These are phyloP conservation scores for Copidosoma floridanum DNA, from an alignment of 1,140 invertebrate species.

Conservation along the genomic window DNA sequence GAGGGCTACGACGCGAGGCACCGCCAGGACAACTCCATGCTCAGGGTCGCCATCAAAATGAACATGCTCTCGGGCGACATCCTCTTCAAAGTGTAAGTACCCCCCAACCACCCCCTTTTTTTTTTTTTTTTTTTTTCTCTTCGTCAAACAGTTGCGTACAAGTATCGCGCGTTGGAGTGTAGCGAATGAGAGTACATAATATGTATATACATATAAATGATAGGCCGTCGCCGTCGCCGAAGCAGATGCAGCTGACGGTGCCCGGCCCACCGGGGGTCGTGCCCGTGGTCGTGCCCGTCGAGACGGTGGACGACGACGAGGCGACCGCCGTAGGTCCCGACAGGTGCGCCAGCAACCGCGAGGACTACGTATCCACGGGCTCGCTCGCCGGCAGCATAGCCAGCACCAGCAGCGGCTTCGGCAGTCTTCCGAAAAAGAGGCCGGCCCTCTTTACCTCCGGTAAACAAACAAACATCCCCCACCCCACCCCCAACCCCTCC, in stretches of 20 bases:
- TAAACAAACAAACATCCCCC: too few relatives aligned
- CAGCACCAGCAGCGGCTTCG: constrained; percentile 77
- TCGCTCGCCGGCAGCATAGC: constrained; percentile 68
- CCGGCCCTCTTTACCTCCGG: constrained; percentile 62
- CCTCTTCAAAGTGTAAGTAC: constrained; percentile 94
- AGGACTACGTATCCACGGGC: constrained; percentile 62
- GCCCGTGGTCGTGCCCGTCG: constrained; percentile 44
- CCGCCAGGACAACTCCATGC: constrained; percentile 93
- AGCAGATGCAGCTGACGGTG: constrained; percentile 63
- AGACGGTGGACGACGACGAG: constrained; percentile 30
- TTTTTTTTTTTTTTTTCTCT: too few relatives aligned
- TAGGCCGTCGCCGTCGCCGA: constrained; percentile 69
- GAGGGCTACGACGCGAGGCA: constrained; percentile 91
- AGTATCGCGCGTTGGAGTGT: too few relatives aligned
- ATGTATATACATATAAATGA: too few relatives aligned
- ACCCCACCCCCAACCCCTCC: too few relatives aligned
- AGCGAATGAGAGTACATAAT: too few relatives aligned
- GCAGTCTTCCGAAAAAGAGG: constrained; percentile 77
- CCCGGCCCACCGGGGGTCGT: constrained; percentile 50
- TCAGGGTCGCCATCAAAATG: constrained; percentile 87
- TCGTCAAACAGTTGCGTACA: too few relatives aligned
- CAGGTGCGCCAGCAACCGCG: constrained; percentile 54
- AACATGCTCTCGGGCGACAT: constrained; percentile 93
- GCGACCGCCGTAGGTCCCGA: constrained; percentile 32
- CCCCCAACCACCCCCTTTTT: background rate